Percentiles rank a stretch among this genome's conserved stretches.
These are phyloP conservation scores for Atherinosoma microstoma DNA, from an alignment of 2,797 vertebrate species.

Conservation along the genomic window DNA sequence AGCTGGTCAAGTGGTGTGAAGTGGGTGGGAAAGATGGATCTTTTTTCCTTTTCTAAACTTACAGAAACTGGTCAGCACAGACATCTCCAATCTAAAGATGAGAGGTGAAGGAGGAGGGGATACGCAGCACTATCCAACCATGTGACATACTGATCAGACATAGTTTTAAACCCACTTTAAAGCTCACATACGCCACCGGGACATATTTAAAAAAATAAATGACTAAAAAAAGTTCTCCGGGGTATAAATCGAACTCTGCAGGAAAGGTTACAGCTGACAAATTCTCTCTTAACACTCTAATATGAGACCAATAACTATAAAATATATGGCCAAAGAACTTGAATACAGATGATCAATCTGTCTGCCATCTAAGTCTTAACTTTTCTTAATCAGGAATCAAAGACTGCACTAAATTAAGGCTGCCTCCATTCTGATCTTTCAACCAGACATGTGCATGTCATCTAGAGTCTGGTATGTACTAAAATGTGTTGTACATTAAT, in stretches of 20 bases:
- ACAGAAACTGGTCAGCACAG: conserved; percentile 5
- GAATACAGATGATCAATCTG: conserved; percentile 42
- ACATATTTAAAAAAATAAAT: conserved; percentile 14
- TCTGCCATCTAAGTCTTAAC: conserved; percentile 25
- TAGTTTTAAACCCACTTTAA: conserved; percentile 8
- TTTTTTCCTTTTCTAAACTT: conserved; percentile 3
- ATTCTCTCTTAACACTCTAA: conserved; percentile 11
- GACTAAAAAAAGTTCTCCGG: conserved; percentile 9
- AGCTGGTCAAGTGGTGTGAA: conserved; percentile 8
- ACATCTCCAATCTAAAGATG: background rate
- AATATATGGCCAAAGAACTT: conserved; percentile 12
- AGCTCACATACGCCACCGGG: background rate
- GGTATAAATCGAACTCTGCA: conserved; percentile 12
- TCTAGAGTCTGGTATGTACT: conserved; percentile 72
- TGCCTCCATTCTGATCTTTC: conserved; percentile 59
- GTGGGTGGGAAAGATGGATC: background rate
- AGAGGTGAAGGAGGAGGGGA: background rate
- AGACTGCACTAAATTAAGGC: conserved; percentile 57
- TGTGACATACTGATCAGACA: conserved; percentile 5
- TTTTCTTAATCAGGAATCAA: conserved; percentile 53
- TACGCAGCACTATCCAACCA: background rate
- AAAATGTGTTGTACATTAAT: conserved; percentile 78
- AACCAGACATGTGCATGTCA: conserved; percentile 74
- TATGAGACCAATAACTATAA: conserved; percentile 17
- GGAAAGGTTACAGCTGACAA: conserved; percentile 15